Percentiles rank a stretch among this genome's conserved stretches.
Conservation (phyloP, 2,888 invertebrate genomes). For the Melanchra persicariae region DNA sequence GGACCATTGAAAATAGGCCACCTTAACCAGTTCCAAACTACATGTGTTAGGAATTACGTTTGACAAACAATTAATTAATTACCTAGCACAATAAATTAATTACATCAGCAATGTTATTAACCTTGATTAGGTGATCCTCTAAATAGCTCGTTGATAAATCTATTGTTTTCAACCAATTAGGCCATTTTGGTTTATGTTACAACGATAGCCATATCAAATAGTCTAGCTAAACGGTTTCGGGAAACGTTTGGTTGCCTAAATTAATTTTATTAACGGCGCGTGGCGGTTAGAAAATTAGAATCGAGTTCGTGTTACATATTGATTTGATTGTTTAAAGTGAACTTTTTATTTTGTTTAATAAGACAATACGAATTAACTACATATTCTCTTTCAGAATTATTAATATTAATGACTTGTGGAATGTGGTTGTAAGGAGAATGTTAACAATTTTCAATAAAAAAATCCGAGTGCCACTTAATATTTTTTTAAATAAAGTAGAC, state of each 20-base stretch:
- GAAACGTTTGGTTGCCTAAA: constrained; percentile 7
- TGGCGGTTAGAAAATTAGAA: neutral
- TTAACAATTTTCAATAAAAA: too few species aligned
- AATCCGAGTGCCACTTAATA: too few species aligned
- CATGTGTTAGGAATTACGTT: neutral
- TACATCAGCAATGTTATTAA: constrained; percentile 21
- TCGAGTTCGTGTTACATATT: constrained; percentile 1
- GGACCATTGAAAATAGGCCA: neutral
- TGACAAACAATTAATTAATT: constrained; percentile 18
- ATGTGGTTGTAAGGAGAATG: too few species aligned
- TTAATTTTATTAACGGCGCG: neutral
- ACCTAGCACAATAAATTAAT: constrained; percentile 16
- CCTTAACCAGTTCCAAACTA: neutral
- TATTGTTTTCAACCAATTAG: constrained; percentile 27
- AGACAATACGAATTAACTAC: neutral
- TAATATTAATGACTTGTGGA: neutral
- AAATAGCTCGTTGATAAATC: constrained; percentile 29
- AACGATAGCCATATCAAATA: neutral
- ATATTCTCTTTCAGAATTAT: neutral
- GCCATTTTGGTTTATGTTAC: constrained; percentile 19
- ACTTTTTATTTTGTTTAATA: neutral
- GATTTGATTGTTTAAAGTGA: neutral
- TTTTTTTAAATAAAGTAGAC: neutral
- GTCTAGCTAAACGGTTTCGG: neutral
- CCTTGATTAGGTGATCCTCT: constrained; percentile 31